phyloP scores from a whole-genome alignment of 2,797 vertebrate genomes.

The Hydrocynus forskahlii region DNA sequence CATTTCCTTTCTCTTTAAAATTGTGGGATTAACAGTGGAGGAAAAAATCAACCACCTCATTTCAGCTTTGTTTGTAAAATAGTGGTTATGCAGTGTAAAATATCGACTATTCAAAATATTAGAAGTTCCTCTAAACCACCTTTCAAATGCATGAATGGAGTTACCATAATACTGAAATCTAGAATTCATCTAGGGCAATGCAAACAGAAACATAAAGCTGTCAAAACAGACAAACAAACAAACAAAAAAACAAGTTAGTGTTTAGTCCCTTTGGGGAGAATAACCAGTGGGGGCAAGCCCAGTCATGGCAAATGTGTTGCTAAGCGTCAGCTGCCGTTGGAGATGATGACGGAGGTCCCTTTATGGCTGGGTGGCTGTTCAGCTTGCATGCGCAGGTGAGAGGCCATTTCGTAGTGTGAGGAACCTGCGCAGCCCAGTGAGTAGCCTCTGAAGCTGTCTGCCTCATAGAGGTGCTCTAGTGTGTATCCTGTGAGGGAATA shows the following conservation, averaged over 20 bases:
- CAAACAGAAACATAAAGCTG: slow-evolving; percentile 15
- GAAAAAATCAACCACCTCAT: slow-evolving; percentile 1
- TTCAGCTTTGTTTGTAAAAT: slow-evolving; percentile 26
- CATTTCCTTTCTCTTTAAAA: slow-evolving; percentile 13
- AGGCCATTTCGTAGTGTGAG: slow-evolving; percentile 86
- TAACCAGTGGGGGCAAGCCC: neutral
- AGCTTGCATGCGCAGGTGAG: slow-evolving; percentile 89
- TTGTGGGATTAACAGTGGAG: neutral
- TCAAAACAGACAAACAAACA: slow-evolving; percentile 34
- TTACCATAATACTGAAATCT: slow-evolving; percentile 34
- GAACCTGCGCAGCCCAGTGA: slow-evolving; percentile 84
- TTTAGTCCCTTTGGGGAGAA: slow-evolving; percentile 16
- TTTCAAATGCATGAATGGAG: slow-evolving; percentile 46
- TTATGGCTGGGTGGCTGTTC: slow-evolving; percentile 91
- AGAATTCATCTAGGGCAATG: slow-evolving; percentile 36
- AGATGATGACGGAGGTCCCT: slow-evolving; percentile 96
- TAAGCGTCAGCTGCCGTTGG: slow-evolving; percentile 92
- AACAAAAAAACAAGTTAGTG: slow-evolving; percentile 27
- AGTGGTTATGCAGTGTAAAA: slow-evolving; percentile 23
- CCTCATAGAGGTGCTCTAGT: slow-evolving; percentile 93
- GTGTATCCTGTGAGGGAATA: slow-evolving; percentile 92
- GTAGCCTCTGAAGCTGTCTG: slow-evolving; percentile 89
- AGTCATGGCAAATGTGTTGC: slow-evolving; percentile 26
- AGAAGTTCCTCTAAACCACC: slow-evolving; percentile 9
- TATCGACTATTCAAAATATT: slow-evolving; percentile 14